Base-by-base conservation (phyloP, 2,888 invertebrate species). In the Standfussiana lucernea region DNA sequence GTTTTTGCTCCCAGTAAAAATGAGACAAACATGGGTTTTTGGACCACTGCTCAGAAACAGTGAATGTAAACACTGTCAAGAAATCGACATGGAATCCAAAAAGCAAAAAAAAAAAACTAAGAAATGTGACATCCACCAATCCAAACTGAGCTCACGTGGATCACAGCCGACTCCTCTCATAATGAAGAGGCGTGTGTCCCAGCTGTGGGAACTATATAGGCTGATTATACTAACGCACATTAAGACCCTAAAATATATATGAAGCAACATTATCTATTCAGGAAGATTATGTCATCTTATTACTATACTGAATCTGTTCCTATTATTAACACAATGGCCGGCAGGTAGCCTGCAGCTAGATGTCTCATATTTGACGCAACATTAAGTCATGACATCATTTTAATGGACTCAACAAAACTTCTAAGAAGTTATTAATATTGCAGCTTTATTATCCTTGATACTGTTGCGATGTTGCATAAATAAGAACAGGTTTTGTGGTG, bases 371-470 rank as follows among this genome's bases (percentile, higher is more conserved):
- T 79, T 80, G 68, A 61, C 65, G 71, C 68, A 80, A 80, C 35
- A 50, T 73, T 21, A 15, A 80, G 18, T 35, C 77, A 77, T 83
- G 83, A 83, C 82, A 85, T 83, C 83, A 83, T 37, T 62, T 56
- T 68, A 66, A 80, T 71, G 47, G 64, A 59, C 59, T 62, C 59
- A 35, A 50, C 75, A 79, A 76, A 83, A 68, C 56, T 83, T 85
- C 83, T 68, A 13, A 81, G 85, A 81, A 81, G 28, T 42, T 42
- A 81, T 85, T 84, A 84, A 82, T 61, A 68, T 59, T n/a, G 40
- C 21, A 61, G 50, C 21, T 56, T 18, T 56, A 28, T 67, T 84
- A 73, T 79, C 81, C 81, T 82, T 75, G 72, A 65, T 72, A 0
- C 24, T 66, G 72, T 32, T 50, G 10, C 21, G 21, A 28, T 67